phyloP scores from a whole-genome alignment of 2,888 invertebrate genomes.

The Apodemia mormo region DNA sequence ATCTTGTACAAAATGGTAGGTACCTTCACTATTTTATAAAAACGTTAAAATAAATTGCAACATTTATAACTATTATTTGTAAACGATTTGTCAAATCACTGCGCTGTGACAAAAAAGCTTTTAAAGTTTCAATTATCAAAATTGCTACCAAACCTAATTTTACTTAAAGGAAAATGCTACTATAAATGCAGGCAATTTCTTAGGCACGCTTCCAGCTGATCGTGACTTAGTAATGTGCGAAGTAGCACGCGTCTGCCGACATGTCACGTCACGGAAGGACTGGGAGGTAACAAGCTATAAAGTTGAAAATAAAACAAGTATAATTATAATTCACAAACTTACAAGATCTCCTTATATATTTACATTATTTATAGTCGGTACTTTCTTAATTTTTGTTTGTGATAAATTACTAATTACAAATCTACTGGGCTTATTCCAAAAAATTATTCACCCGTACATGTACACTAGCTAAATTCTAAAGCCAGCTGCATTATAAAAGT shows the following conservation, averaged over 20 bases:
- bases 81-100: not conserved
- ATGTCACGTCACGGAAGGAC: slow-evolving; percentile 49
- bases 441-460: no score
- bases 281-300: slow-evolving; percentile 33
- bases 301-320: not conserved
- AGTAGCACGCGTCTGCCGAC: slow-evolving; percentile 59
- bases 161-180: slow-evolving; percentile 40
- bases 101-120: slow-evolving; percentile 12
- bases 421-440: no score
- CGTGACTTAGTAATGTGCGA: slow-evolving; percentile 57
- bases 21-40: not conserved
- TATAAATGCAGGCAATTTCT: slow-evolving; percentile 45
- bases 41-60: slow-evolving; percentile 1
- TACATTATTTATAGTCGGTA: no score
- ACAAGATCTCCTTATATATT: not conserved
- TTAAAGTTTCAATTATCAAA: slow-evolving; percentile 40
- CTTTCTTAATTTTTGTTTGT: no score
- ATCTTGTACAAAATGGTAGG: not conserved
- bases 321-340: not conserved
- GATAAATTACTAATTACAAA: no score
- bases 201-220: slow-evolving; percentile 51
- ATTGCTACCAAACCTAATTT: slow-evolving; percentile 35
- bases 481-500: no score
- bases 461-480: no score
- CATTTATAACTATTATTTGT: slow-evolving; percentile 10